phyloP scores from a whole-genome alignment of 2,113 vertebrate species.

The Limnothrissa miodon region DNA sequence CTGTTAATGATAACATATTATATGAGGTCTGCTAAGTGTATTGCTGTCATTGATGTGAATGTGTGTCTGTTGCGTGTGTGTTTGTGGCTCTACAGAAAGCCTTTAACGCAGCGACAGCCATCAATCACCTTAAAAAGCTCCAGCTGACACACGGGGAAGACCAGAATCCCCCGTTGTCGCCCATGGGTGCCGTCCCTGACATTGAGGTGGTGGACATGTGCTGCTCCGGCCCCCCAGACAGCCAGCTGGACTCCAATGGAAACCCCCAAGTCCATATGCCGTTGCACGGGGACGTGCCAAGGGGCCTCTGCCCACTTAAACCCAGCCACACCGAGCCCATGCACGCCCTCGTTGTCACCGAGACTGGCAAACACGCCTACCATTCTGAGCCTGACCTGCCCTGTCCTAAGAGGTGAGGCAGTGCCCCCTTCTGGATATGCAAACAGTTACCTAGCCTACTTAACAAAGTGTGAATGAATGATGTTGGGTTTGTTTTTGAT shows the following conservation, averaged over 20 bases:
- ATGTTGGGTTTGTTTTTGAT: not conserved
- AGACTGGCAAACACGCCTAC: constrained; percentile 39
- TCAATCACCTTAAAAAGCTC: constrained; percentile 87
- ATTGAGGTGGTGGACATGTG: constrained; percentile 48
- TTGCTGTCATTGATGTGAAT: too few species aligned
- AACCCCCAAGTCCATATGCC: not conserved
- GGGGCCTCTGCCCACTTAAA: constrained; percentile 43
- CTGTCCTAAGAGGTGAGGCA: constrained; percentile 31
- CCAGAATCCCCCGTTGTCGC: not conserved
- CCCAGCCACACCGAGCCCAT: constrained; percentile 48
- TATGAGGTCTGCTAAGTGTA: not conserved
- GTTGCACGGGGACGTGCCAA: constrained; percentile 6
- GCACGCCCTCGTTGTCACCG: constrained; percentile 17
- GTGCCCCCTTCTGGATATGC: not conserved
- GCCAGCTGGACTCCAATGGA: constrained; percentile 56
- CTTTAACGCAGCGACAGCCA: constrained; percentile 78
- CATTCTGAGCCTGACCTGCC: constrained; percentile 41
- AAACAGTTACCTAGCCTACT: not conserved
- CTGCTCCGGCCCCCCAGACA: constrained; percentile 34
- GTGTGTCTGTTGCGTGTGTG: constrained; percentile 30
- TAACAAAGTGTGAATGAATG: not conserved
- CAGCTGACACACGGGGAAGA: constrained; percentile 63
- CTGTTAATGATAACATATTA: not conserved
- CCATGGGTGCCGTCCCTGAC: constrained; percentile 44
- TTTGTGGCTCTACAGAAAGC: constrained; percentile 75